Conservation (phyloP, 2,797 vertebrate species). For the Molossus alvarezi region DNA sequence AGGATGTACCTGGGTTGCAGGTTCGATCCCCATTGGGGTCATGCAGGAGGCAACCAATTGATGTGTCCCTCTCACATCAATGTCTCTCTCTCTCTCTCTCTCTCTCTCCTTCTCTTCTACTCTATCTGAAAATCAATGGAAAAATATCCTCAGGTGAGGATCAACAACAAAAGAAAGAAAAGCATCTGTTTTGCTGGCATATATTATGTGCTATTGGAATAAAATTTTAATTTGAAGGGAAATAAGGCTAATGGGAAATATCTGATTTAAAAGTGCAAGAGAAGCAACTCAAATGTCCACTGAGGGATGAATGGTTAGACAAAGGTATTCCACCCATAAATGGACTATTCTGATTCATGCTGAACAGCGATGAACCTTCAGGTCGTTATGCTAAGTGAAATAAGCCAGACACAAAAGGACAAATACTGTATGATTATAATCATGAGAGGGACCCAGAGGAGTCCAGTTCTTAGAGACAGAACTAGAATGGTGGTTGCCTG, state of each 20-base stretch:
- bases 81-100: too few species aligned
- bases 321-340: background rate
- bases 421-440: background rate
- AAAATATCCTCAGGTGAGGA: too few species aligned
- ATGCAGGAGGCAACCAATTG: too few species aligned
- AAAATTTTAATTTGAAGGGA: conserved; percentile 5
- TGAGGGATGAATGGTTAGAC: too few species aligned
- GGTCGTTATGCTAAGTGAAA: background rate
- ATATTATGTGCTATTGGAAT: background rate
- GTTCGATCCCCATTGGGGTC: too few species aligned
- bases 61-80: too few species aligned
- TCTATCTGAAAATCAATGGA: too few species aligned
- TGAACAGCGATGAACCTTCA: background rate
- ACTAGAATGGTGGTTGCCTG: background rate
- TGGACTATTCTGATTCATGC: background rate
- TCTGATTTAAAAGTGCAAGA: background rate
- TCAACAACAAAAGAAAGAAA: background rate
- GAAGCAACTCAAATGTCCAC: background rate
- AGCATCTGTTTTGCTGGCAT: background rate
- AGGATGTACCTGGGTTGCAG: too few species aligned
- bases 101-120: too few species aligned
- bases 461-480: background rate
- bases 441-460: background rate
- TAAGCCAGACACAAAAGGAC: background rate
- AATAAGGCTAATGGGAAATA: background rate